phyloP scores from a whole-genome alignment of 2,113 vertebrate genomes.

The Baryphthengus martii region DNA sequence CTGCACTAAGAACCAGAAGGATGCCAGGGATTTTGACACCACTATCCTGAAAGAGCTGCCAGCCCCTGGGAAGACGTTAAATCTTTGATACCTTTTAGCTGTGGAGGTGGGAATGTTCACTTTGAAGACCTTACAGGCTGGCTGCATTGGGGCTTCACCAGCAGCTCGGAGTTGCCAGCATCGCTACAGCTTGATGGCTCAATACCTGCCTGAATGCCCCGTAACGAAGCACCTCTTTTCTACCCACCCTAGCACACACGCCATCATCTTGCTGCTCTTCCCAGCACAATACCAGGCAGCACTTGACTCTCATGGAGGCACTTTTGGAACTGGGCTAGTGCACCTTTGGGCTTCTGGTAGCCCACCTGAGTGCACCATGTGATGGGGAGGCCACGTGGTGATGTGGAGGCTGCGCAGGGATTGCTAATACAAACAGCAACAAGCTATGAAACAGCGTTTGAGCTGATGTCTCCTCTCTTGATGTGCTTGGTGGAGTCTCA shows the following conservation, averaged over 20 bases:
- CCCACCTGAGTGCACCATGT: background rate
- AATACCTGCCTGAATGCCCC: background rate
- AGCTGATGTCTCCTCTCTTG: background rate
- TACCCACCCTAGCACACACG: fast-evolving
- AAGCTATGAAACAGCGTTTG: background rate
- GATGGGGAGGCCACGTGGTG: background rate
- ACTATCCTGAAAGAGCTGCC: background rate
- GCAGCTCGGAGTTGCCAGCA: background rate
- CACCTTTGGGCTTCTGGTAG: background rate
- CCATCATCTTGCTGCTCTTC: background rate
- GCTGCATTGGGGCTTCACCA: background rate
- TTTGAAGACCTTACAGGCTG: background rate
- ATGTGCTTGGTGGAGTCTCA: background rate
- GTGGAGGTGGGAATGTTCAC: background rate
- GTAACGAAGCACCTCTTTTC: background rate
- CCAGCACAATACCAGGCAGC: background rate
- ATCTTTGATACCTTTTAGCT: background rate
- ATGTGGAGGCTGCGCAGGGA: fast-evolving
- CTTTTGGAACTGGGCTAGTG: background rate
- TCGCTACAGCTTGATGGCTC: background rate
- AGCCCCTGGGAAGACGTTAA: background rate
- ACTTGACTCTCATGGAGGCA: background rate
- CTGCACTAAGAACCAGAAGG: background rate
- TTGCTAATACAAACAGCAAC: fast-evolving
- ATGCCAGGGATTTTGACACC: background rate